Evolutionary conservation across 1,140 invertebrate genomes (phyloP), one percentile per base, ranked within the genome.

Genomic region (Chrysopa pallens): DNA sequence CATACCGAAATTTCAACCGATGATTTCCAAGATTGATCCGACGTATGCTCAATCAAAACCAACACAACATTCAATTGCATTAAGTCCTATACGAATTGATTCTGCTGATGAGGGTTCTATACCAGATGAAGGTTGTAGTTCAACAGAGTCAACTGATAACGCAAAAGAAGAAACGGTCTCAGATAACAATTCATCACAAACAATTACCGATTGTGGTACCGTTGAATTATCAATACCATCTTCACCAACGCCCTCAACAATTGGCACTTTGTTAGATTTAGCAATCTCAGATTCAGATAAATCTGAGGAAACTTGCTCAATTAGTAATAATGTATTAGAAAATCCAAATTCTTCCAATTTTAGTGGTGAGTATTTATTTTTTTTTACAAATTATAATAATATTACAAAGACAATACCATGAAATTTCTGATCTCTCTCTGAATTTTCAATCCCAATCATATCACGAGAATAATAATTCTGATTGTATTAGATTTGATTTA

Each of bases 1-100:
- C 12, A 56, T 61, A 33, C 31, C 31, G 6, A 33, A 33, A 33
- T 12, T 33, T 6, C n/a, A 9, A 33, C 4, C 8, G 8, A 12
- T 33, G 31, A 2, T 4, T 9, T 4, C 2, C 2, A 33, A 33
- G 6, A 9, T 12, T 33, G 31, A 33, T 4, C 31, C 8, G n/a
- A 33, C 8, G 5, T 23, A 23, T 23, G 17, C 5, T 23, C 17
- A 23, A 11, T 33, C n/a, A 11, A 33, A 33, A 33, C 31, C 31
- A 33, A 33, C 31, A 11, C 31, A 33, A 33, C 31, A 33, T 9
- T 33, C 31, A 33, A 12, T 33, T 33, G 31, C 31, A 33, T 33
- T 33, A 6, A 33, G 31, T 33, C 31, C 31, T 6, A 33, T 33
- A 33, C 31, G 8, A 11, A 33, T 33, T 33, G 31, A 33, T 4